Conservation (phyloP, 2,797 vertebrate genomes). For the Lateolabrax maculatus region DNA sequence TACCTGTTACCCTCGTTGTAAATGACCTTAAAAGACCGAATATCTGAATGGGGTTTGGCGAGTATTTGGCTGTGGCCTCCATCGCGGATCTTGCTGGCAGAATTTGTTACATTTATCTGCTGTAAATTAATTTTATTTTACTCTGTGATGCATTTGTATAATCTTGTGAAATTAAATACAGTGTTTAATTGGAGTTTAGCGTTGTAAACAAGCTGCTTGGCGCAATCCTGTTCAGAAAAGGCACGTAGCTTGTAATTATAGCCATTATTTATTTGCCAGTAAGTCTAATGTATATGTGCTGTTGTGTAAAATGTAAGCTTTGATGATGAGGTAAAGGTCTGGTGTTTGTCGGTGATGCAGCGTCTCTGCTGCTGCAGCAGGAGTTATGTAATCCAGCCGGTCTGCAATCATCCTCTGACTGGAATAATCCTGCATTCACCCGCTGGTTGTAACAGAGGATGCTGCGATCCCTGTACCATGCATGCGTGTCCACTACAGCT, state of each 20-base stretch:
- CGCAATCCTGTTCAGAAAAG: background rate
- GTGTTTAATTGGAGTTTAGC: background rate
- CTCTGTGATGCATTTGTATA: too few relatives aligned
- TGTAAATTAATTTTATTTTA: background rate
- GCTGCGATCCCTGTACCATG: background rate
- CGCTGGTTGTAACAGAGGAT: background rate
- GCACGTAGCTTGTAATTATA: background rate
- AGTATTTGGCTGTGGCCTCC: background rate
- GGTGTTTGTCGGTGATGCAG: conserved; percentile 14
- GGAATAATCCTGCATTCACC: conserved; percentile 24
- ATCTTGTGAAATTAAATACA: background rate
- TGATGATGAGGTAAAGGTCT: conserved; percentile 4
- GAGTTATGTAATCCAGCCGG: conserved; percentile 50
- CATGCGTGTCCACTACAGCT: background rate
- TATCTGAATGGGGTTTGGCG: background rate
- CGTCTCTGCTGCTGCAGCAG: background rate
- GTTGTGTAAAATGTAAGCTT: background rate
- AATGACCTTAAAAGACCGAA: background rate
- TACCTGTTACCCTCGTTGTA: background rate
- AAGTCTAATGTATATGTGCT: too few relatives aligned
- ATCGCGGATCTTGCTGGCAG: background rate
- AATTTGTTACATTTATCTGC: background rate
- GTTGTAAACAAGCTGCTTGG: background rate
- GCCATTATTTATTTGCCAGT: background rate
- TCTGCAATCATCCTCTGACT: conserved; percentile 31